phyloP scores from a whole-genome alignment of 2,888 invertebrate genomes.

The Brassicogethes aeneus region DNA sequence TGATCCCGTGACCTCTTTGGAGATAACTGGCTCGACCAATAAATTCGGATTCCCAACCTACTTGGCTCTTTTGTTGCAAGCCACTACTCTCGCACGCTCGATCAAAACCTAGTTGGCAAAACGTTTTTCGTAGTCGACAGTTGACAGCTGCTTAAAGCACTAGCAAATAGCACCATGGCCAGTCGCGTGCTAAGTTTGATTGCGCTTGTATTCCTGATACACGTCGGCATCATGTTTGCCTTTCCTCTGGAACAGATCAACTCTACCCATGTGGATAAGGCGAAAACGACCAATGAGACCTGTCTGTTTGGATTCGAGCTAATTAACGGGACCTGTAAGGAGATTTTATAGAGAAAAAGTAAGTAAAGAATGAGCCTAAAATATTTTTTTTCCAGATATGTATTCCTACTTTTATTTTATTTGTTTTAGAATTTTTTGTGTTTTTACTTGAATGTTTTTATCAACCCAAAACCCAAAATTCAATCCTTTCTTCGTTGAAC shows the following conservation, averaged over 20 bases:
- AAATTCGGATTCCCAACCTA: conserved; percentile 11
- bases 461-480: no score
- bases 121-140: no score
- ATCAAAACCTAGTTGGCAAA: no score
- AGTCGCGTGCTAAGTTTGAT: conserved; percentile 10
- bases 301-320: conserved; percentile 21
- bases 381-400: conserved; percentile 3
- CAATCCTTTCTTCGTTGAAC: no score
- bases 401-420: neutral
- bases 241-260: conserved; percentile 7
- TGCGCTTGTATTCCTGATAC: conserved; percentile 10
- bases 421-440: neutral
- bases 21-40: conserved; percentile 14
- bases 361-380: no score
- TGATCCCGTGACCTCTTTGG: conserved; percentile 14
- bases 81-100: no score
- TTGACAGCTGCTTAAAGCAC: no score
- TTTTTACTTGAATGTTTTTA: no score
- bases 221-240: conserved; percentile 11
- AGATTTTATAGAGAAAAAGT: conserved; percentile 19
- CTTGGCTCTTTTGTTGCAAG: conserved; percentile 14
- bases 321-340: conserved; percentile 20
- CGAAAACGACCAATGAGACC: conserved; percentile 9
- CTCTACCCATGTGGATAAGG: conserved; percentile 8
- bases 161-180: no score